Evolutionary conservation across 2,113 vertebrate species (phyloP), one percentile per base, ranked within the genome.

Genomic region (Bothrops jararaca): DNA sequence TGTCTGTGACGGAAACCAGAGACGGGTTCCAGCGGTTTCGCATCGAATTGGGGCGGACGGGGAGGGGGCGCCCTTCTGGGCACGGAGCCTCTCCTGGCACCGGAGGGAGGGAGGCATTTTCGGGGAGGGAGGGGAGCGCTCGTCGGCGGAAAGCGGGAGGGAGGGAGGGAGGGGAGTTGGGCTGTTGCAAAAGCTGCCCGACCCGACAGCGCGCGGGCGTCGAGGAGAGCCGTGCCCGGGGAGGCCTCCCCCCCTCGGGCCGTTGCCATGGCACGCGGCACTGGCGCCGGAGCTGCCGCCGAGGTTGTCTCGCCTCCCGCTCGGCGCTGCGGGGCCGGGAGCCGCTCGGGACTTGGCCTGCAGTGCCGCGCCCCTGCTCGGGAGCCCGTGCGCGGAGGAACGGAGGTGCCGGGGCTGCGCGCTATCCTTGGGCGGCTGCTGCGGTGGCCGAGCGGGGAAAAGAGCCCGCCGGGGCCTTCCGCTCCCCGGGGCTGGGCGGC

Each of bases 191-290:
- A 34, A 22, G 74, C 18, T 42, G 5, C 7, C 34, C 13, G 18
- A n/a, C 69, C 34, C 18, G 13, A 20, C 22, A 45, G 18, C 48
- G 23, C 34, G 15, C 20, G 34, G 48, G 3, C 26, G 26, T 12
- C 58, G n/a, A 29, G 56, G 34, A 50, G 92, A 64, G 91, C 95
- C 95, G 90, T 89, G 48, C 86, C 88, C 74, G 60, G 60, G 23
- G 7, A 10, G 4, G 42, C 85, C 45, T 24, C 2, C 69, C 13
- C n/a, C 69, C 69, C 69, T 80, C n/a, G n/a, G n/a, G 9, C 5
- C 58, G 91, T 97, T 97, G 95, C 96, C 95, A 97, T 95, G 95
- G 95, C 96, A 94, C 96, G 3, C 10, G 89, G 94, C 85, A n/a
- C 89, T 60, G 18, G 53, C 34, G 93, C 74, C 69, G 15, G 58